A percentile compares a stretch with the other conserved stretches of the same genome.
These are phyloP conservation scores for Acheta domesticus DNA, from an alignment of 2,888 invertebrate genomes.

Conservation along the genomic window DNA sequence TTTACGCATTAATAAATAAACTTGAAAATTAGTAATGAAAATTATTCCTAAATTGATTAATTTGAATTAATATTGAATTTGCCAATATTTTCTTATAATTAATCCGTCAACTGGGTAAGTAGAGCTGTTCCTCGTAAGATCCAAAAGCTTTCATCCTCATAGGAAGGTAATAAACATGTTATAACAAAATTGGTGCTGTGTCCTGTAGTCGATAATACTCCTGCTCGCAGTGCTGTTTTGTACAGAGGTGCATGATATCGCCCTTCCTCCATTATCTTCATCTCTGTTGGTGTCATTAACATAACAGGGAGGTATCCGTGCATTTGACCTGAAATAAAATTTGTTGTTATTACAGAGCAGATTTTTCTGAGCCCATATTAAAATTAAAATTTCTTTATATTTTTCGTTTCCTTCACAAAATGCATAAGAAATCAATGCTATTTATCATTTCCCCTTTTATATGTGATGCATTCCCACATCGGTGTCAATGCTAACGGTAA, in stretches of 20 bases:
- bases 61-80: too few species aligned
- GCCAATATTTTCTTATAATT: slow-evolving; percentile 31
- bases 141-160: slow-evolving; percentile 70
- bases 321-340: slow-evolving; percentile 61
- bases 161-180: slow-evolving; percentile 67
- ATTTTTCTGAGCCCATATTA: neutral
- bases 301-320: slow-evolving; percentile 68
- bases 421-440: neutral
- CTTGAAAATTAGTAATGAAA: too few species aligned
- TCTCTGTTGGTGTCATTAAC: slow-evolving; percentile 63
- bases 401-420: neutral
- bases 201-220: slow-evolving; percentile 83
- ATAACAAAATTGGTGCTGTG: slow-evolving; percentile 92
- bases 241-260: slow-evolving; percentile 78
- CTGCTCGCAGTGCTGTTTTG: slow-evolving; percentile 84
- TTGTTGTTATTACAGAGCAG: slow-evolving; percentile 34
- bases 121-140: slow-evolving; percentile 84
- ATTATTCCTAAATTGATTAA: too few species aligned
- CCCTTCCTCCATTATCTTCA: slow-evolving; percentile 42
- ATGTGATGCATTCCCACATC: too few species aligned
- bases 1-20: too few species aligned
- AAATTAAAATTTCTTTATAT: neutral
- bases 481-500: too few species aligned
- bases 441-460: neutral
- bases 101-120: slow-evolving; percentile 76